These are phyloP conservation scores for Suricata suricatta DNA, from an alignment of 2,113 vertebrate genomes.

Conservation along the genomic window DNA sequence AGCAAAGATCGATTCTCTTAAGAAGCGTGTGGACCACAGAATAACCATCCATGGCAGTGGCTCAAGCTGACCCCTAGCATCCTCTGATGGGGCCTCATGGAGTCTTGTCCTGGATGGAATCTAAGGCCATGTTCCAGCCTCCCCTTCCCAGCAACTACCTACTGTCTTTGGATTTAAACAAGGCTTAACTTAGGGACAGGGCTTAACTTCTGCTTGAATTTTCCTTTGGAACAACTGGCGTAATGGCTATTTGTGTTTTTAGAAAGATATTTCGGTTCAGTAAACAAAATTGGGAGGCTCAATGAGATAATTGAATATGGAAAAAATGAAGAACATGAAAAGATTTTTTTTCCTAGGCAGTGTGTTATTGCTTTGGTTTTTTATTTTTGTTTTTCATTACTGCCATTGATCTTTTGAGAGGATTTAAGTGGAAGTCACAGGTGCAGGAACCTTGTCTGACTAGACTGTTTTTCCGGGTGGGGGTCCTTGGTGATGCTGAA, in stretches of 20 bases:
- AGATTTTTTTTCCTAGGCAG: background rate
- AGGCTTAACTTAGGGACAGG: background rate
- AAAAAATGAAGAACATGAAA: background rate
- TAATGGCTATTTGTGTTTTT: background rate
- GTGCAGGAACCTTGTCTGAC: background rate
- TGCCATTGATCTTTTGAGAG: background rate
- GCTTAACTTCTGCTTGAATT: background rate
- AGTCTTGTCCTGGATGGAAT: background rate
- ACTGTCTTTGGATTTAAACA: background rate
- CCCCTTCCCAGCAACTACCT: background rate
- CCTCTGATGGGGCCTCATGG: background rate
- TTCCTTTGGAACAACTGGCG: background rate
- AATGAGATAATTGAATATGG: background rate
- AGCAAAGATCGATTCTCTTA: background rate
- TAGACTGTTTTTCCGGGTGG: background rate
- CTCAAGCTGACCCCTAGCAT: background rate
- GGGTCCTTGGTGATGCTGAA: background rate
- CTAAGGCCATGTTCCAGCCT: background rate
- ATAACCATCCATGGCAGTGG: background rate
- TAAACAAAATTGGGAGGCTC: background rate
- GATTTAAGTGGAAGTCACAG: background rate
- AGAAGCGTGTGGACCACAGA: background rate
- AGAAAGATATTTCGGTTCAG: constrained; percentile 35
- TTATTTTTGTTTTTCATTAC: background rate
- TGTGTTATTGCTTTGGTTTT: background rate